Conservation (phyloP, 2,797 vertebrate species). For the Schizopygopsis malacanthus region DNA sequence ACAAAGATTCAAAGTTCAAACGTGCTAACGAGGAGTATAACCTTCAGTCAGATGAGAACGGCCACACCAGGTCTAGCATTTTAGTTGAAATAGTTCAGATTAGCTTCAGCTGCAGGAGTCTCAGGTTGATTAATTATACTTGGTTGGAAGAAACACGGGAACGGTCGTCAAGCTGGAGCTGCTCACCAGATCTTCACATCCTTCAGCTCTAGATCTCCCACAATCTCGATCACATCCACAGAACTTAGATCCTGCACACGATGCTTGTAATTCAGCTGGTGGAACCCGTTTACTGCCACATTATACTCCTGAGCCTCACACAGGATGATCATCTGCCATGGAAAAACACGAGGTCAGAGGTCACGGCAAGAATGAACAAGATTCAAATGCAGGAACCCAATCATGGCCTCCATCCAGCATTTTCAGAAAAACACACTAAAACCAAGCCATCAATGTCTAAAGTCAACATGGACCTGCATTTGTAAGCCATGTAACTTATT, state of each 20-base stretch:
- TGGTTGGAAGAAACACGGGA: not conserved
- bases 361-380: not conserved
- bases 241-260: constrained; percentile 85
- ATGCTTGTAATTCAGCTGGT: constrained; percentile 88
- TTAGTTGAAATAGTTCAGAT: not conserved
- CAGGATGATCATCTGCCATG: constrained; percentile 84
- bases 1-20: not conserved
- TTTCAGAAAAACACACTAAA: not conserved
- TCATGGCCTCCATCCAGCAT: not conserved
- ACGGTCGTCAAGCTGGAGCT: not conserved
- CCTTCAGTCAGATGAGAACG: not conserved
- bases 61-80: not conserved
- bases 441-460: not conserved
- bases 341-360: constrained; percentile 47
- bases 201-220: constrained; percentile 81
- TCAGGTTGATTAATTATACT: not conserved
- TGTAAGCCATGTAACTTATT: not conserved
- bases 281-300: constrained; percentile 87
- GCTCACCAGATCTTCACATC: constrained; percentile 79
- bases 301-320: constrained; percentile 83
- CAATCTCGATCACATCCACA: constrained; percentile 78
- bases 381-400: not conserved
- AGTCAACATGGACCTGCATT: not conserved
- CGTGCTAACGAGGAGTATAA: not conserved
- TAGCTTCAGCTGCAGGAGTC: not conserved